Evolutionary conservation across 1,140 invertebrate species (phyloP).

Genomic region (Ericerus pela): DNA sequence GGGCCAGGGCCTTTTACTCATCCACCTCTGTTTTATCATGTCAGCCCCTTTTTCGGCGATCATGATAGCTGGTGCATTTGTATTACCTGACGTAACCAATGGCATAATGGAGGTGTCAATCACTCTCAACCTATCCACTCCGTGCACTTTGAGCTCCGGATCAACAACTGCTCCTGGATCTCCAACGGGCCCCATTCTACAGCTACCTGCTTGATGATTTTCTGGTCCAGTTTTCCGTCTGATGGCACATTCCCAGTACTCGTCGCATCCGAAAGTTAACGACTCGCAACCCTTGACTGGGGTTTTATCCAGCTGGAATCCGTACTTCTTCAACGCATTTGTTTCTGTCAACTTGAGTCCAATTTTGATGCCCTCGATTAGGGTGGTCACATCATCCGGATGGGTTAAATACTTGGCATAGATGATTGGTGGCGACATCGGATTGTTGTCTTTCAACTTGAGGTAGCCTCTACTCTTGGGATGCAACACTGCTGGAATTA

Average conservation of each 20-base stretch:
- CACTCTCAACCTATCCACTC: slow-evolving; percentile 50
- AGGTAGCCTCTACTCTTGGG: slow-evolving; percentile 68
- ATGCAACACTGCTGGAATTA: slow-evolving; percentile 53
- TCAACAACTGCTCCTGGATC: slow-evolving; percentile 57
- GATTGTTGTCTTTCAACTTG: slow-evolving; percentile 55
- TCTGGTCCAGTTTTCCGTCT: slow-evolving; percentile 58
- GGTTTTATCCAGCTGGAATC: slow-evolving; percentile 52
- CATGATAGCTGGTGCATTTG: slow-evolving; percentile 67
- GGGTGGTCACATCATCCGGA: slow-evolving; percentile 51
- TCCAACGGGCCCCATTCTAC: slow-evolving; percentile 55
- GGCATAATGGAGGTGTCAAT: slow-evolving; percentile 71
- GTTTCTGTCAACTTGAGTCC: slow-evolving; percentile 48
- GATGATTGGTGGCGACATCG: slow-evolving; percentile 60
- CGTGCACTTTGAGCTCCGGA: slow-evolving; percentile 47
- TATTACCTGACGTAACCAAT: slow-evolving; percentile 55
- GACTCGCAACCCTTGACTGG: slow-evolving; percentile 54
- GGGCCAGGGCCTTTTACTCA: slow-evolving; percentile 25
- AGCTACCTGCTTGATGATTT: slow-evolving; percentile 71
- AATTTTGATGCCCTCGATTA: slow-evolving; percentile 62
- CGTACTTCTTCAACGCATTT: slow-evolving; percentile 47
- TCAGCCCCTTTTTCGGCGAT: slow-evolving; percentile 67
- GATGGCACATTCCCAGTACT: slow-evolving; percentile 66
- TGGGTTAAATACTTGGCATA: slow-evolving; percentile 68
- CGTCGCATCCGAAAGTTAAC: slow-evolving; percentile 53
- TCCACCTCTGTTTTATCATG: slow-evolving; percentile 55